Evolutionary conservation across 2,888 invertebrate genomes (phyloP), one percentile per base, ranked within the genome.

Genomic region (Ectemnius cavifrons): DNA sequence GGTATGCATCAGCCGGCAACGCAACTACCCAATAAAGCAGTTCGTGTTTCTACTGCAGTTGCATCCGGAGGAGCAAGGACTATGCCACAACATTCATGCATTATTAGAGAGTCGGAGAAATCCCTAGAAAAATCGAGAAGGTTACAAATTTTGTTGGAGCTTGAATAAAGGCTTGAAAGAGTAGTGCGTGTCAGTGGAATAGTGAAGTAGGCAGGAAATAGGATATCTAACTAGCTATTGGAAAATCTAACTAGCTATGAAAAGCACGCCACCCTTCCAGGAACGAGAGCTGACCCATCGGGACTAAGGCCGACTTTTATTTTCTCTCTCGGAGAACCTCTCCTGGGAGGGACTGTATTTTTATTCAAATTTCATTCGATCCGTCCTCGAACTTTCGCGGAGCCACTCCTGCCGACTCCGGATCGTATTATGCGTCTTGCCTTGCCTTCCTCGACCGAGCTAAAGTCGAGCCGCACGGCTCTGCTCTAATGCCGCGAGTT

Each of bases 281-380:
- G 60, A 18, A 20, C 64, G 66, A 59, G 59, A 65, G 58, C 64
- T 63, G 69, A 76, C 74, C 73, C 72, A 60, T 57, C 62, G 57
- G 47, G 61, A 59, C 52, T 74, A 74, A 75, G 68, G 60, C 72
- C 76, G 62, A 78, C 78, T 82, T 81, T 86, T 86, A 87, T 85
- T 85, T 84, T 83, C 79, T 79, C 75, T 80, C 73, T 67, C 69
- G 56, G 61, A 62, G 67, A 78, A 80, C 74, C 77, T 75, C 79
- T 69, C 75, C 73, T 52, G 75, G 66, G 74, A 75, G 72, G 79
- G 81, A 84, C 84, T 84, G 86, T 82, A 87, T 87, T 87, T 88
- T 86, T 87, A 86, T 86, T 86, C 81, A 86, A 87, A 87, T 86
- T 79, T 80, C 76, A 66, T 72, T 83, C 82, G 77, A 84, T 84